Base-by-base conservation (phyloP, 1,140 invertebrate species). In the Eriocheir sinensis region DNA sequence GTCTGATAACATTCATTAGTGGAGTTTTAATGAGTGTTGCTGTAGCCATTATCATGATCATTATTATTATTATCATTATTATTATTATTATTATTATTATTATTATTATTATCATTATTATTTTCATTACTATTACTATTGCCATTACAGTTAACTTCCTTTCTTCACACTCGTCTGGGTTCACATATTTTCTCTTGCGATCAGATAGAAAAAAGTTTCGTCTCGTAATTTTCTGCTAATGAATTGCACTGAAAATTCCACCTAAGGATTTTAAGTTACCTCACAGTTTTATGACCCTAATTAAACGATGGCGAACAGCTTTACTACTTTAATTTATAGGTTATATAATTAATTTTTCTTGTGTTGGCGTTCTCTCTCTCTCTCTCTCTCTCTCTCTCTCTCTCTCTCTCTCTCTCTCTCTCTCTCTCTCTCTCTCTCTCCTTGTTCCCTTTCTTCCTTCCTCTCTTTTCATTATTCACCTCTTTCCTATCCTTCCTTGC, bases 51-150 rank as follows among this genome's bases (percentile, higher is more conserved):
- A 81, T 81, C n/a, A 81, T 81, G 34, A 81, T 81, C n/a, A 81
- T 81, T 30, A 81, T 81, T 30, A 81, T 81, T 30, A 81, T 81
- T 30, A 81, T 81, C n/a, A 81, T 81, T 30, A 81, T 81, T 30
- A 81, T 81, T 30, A 81, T 81, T 0, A 17, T 81, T 81, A 0
- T 81, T 6, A 27, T 17, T 80, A 32, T 80, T 27, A n/a, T n/a
- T n/a, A n/a, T n/a, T n/a, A n/a, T n/a, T n/a, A n/a, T n/a, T n/a
- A n/a, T n/a, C n/a, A n/a, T n/a, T n/a, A n/a, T n/a, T n/a, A n/a
- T n/a, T n/a, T n/a, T n/a, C n/a, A n/a, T n/a, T n/a, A 72, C 53
- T 72, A 72, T 27, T 72, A 72, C 79, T 6, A 30, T 81, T 27
- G 27, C 79, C 32, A 81, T 9, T 6, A 81, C n/a, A 32, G 27